phyloP scores from a whole-genome alignment of 2,113 vertebrate species.

The Rhagologus leucostigma region DNA sequence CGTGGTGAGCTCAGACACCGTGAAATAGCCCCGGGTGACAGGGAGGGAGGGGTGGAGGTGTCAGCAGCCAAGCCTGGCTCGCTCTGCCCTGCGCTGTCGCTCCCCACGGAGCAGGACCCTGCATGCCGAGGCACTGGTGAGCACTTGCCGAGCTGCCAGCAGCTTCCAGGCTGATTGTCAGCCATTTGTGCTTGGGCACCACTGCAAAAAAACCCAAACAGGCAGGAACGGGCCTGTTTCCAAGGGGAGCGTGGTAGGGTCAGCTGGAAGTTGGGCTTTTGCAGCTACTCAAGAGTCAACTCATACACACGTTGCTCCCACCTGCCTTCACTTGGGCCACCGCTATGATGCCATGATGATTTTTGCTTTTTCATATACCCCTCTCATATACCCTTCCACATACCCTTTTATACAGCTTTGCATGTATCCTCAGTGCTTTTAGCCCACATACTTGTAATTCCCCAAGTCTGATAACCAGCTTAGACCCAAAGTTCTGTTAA shows the following conservation, averaged over 20 bases:
- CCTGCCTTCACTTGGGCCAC: neutral
- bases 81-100: accelerated
- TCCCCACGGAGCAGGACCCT: neutral
- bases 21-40: neutral
- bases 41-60: neutral
- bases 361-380: too few relatives aligned
- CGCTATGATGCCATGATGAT: too few relatives aligned
- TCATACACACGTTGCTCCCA: accelerated
- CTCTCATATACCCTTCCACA: too few relatives aligned
- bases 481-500: too few relatives aligned
- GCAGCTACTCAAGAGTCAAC: neutral
- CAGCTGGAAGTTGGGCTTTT: neutral
- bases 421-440: too few relatives aligned
- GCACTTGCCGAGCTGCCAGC: neutral
- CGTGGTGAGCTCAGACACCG: neutral
- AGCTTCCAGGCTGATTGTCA: neutral
- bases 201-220: neutral
- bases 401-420: too few relatives aligned
- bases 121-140: neutral
- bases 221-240: neutral
- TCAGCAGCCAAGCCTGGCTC: neutral
- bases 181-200: neutral
- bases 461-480: too few relatives aligned
- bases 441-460: too few relatives aligned
- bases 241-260: neutral